A percentile compares a stretch with the other conserved stretches of the same genome.
phyloP scores from a whole-genome alignment of 2,113 vertebrate genomes.

The Leucoraja erinaceus region DNA sequence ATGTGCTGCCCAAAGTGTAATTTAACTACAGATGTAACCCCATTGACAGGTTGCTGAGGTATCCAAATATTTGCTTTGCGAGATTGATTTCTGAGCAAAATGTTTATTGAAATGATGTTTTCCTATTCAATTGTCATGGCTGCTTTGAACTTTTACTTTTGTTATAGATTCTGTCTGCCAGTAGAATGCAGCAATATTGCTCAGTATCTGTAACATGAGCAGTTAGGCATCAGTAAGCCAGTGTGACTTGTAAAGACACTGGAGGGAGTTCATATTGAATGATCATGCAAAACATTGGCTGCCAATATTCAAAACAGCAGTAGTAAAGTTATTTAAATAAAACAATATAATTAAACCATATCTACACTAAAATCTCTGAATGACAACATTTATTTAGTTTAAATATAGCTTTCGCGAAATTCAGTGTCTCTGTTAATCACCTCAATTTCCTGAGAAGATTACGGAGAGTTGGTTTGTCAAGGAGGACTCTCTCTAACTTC shows the following conservation, averaged over 20 bases:
- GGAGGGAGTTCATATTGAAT: neutral
- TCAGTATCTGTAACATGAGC: neutral
- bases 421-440: neutral
- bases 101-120: neutral
- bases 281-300: neutral
- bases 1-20: neutral
- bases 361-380: neutral
- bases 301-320: neutral
- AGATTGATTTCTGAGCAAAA: neutral
- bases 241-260: neutral
- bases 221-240: neutral
- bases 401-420: neutral
- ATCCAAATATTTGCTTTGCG: neutral
- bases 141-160: constrained; percentile 20
- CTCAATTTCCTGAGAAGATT: no score
- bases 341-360: neutral
- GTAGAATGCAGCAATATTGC: neutral
- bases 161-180: neutral
- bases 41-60: neutral
- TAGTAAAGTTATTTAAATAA: neutral
- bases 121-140: neutral
- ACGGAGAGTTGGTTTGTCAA: no score
- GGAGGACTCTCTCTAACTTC: no score
- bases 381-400: neutral
- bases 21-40: neutral